Conservation (phyloP, 2,888 invertebrate species). For the Amiota minor region DNA sequence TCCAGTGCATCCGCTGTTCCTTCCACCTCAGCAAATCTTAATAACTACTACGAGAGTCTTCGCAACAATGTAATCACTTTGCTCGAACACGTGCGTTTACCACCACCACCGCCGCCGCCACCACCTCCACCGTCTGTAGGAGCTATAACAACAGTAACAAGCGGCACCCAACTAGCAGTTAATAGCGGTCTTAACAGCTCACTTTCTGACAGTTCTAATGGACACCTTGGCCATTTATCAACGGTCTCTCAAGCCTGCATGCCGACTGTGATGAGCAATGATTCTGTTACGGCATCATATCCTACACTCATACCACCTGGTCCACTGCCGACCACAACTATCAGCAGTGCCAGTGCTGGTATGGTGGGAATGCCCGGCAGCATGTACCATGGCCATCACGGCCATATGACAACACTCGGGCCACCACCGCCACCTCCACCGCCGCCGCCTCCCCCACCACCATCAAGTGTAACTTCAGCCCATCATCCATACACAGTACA, state of each 20-base stretch:
- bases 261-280: constrained; percentile 43
- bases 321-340: constrained; percentile 52
- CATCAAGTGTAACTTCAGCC: constrained; percentile 30
- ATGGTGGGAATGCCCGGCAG: constrained; percentile 34
- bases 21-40: constrained; percentile 79
- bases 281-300: constrained; percentile 39
- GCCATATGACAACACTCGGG: constrained; percentile 40
- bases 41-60: constrained; percentile 93
- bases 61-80: constrained; percentile 93
- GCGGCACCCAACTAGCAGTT: constrained; percentile 32
- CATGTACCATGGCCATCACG: constrained; percentile 45
- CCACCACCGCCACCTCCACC: constrained; percentile 52
- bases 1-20: constrained; percentile 34
- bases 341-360: constrained; percentile 16
- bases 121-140: constrained; percentile 24
- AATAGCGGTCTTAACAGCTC: constrained; percentile 41
- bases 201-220: constrained; percentile 32
- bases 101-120: constrained; percentile 71
- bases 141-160: constrained; percentile 37
- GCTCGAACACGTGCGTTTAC: constrained; percentile 90
- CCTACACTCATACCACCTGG: constrained; percentile 52
- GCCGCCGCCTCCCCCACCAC: constrained; percentile 53
- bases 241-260: constrained; percentile 5
- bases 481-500: constrained; percentile 71
- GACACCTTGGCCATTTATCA: not conserved